Evolutionary conservation across 1,140 invertebrate genomes (phyloP), one percentile per base, ranked within the genome.

Genomic region (Zaprionus inermis): DNA sequence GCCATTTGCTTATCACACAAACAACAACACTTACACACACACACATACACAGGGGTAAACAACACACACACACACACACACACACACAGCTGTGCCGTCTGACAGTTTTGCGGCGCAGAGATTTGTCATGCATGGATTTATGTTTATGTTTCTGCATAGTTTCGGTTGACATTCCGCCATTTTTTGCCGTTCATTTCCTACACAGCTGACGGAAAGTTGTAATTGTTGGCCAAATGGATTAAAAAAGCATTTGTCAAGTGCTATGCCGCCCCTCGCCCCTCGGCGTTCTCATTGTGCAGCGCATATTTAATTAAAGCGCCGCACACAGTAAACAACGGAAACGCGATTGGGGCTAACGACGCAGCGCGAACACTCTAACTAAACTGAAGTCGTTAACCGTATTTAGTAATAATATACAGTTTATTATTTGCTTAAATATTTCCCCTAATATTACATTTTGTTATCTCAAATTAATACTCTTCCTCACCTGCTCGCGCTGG

Each of bases 101-200:
- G 83, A 88, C 83, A 88, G 73, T 88, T 88, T 72, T 88, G 83
- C 60, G 79, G 70, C 65, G 66, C 81, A 85, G 68, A 86, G 79
- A 86, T 86, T 86, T 86, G 82, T 86, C 82, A 86, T 89, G 69
- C 84, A 84, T 83, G 85, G 84, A 89, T 81, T 89, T 89, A 89
- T 88, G 80, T 84, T 84, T 82, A 88, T 86, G 83, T 74, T 49
- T 49, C 41, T 32, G 46, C 64, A 81, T 81, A 81, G 73, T 80
- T 84, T 81, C 63, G 52, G 51, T 38, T 67, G 61, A 77, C 59
- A 68, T 32, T 59, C 69, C 41, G 36, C 41, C 41, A 56, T 44
- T 41, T 41, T 49, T 67, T 63, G 18, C 70, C 36, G 36, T 65
- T 65, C 56, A 51, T 73, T 44, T 68, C 20, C 64, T 74, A 67